Base-by-base conservation (phyloP, 2,888 invertebrate genomes). In the Nomada fucata region DNA sequence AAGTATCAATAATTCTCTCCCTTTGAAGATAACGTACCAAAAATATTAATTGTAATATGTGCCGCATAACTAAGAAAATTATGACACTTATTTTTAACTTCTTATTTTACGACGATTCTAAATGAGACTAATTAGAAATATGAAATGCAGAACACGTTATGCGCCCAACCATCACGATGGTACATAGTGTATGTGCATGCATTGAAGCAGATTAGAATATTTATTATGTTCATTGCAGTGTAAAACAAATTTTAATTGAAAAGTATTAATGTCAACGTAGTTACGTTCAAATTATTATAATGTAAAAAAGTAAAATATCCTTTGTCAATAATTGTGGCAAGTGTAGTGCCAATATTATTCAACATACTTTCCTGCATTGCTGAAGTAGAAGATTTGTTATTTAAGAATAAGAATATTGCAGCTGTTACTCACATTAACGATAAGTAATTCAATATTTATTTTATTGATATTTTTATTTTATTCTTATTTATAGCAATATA, bases 401-500 rank as follows among this genome's bases (percentile, higher is more conserved):
- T 18, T n/a, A 26, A 67, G 5, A 55, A 55, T 10, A 26, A 20
- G 23, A 42, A 15, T 20, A 20, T 42, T 23, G 10, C 18, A 1
- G 11, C 0, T 10, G 2, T 13, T 0, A 18, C 7, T 20, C 23
- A 29, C 18, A 47, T 50, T 59, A 65, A 9, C 20, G 0, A 68
- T 42, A 75, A 29, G 23, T n/a, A 47, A 11, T 23, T 71, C 11
- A 2, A 18, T 23, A 15, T 36, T 18, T 52, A n/a, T 50, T 55
- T 42, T 57, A 26, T 50, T 44, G 1, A 18, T 1, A 57, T 44
- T 65, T 55, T 47, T n/a, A 60, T 50, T 50, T 18, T 42, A 52
- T 59, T 20, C 2, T 42, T 20, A 26, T 60, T 83, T 74, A 18
- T 55, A 87, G 86, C 63, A 59, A 36, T 70, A 68, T 73, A 60